Conservation (phyloP, 53 echinoderm and acorn worm species). For the Astropecten irregularis region DNA sequence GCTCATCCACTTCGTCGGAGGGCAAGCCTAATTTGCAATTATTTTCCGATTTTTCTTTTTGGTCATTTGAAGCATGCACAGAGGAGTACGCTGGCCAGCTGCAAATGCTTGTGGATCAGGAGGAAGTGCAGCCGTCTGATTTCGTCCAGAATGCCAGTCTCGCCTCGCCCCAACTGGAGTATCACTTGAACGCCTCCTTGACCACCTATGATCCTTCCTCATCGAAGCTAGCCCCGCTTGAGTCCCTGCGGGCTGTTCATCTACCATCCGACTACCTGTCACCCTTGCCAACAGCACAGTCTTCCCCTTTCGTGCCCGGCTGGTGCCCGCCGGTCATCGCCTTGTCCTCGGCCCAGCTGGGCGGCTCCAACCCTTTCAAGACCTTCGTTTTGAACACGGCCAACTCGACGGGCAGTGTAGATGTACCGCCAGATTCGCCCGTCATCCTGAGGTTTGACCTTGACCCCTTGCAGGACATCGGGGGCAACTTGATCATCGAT, state of each 20-base stretch:
- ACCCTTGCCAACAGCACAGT: not conserved
- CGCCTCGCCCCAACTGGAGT: not conserved
- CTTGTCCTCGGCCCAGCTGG: slow-evolving; percentile 25
- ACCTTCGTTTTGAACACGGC: slow-evolving; percentile 1
- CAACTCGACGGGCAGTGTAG: slow-evolving; percentile 38
- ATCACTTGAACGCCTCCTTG: too few species aligned
- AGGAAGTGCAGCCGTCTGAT: not conserved
- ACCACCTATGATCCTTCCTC: not conserved
- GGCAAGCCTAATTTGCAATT: too few species aligned
- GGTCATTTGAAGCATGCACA: slow-evolving; percentile 25
- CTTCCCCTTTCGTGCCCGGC: not conserved
- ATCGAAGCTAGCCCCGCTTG: not conserved
- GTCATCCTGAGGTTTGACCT: slow-evolving; percentile 70
- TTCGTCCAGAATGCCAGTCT: not conserved
- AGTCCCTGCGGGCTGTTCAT: not conserved
- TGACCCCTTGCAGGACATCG: slow-evolving; percentile 73
- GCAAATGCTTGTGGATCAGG: too few species aligned
- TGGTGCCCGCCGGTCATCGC: slow-evolving; percentile 47
- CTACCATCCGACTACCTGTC: not conserved
- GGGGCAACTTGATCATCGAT: slow-evolving; percentile 62
- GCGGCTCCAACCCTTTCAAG: slow-evolving; percentile 39
- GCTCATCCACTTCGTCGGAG: too few species aligned
- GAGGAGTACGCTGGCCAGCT: not conserved
- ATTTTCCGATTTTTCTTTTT: not conserved
- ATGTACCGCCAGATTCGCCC: slow-evolving; percentile 25